These are phyloP conservation scores for Micrasema minimum DNA, from an alignment of 1,140 invertebrate genomes.

Conservation along the genomic window DNA sequence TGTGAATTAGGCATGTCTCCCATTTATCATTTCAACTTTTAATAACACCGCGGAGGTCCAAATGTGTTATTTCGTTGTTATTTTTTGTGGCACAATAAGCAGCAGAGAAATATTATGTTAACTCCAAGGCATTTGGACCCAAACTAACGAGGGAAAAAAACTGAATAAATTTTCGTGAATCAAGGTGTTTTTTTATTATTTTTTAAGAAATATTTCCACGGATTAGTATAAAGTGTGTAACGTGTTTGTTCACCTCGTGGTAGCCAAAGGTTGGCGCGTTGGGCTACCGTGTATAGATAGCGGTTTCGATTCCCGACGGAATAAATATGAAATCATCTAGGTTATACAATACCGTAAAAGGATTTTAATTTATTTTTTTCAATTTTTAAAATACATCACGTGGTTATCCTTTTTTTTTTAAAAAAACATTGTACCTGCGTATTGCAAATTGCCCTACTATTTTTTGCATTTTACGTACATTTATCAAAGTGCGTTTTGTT, in stretches of 20 bases:
- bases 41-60: constrained; percentile 4
- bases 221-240: not conserved
- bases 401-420: too few relatives aligned
- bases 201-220: not conserved
- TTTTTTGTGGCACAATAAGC: constrained; percentile 8
- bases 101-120: constrained; percentile 4
- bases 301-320: too few relatives aligned
- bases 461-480: too few relatives aligned
- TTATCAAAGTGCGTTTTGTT: too few relatives aligned
- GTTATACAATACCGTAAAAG: too few relatives aligned
- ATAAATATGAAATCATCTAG: too few relatives aligned
- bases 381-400: too few relatives aligned
- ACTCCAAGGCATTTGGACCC: not conserved
- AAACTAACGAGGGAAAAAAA: not conserved
- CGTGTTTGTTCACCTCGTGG: not conserved
- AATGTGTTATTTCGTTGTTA: constrained; percentile 8
- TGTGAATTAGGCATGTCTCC: constrained; percentile 3
- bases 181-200: not conserved
- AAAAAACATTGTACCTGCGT: too few relatives aligned
- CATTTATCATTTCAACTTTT: constrained; percentile 22
- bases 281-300: too few relatives aligned
- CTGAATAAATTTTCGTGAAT: not conserved
- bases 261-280: not conserved
- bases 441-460: too few relatives aligned
- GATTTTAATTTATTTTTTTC: too few relatives aligned